Evolutionary conservation across 1,140 invertebrate genomes (phyloP), one percentile per base, ranked within the genome.

Genomic region (Phthorimaea operculella): DNA sequence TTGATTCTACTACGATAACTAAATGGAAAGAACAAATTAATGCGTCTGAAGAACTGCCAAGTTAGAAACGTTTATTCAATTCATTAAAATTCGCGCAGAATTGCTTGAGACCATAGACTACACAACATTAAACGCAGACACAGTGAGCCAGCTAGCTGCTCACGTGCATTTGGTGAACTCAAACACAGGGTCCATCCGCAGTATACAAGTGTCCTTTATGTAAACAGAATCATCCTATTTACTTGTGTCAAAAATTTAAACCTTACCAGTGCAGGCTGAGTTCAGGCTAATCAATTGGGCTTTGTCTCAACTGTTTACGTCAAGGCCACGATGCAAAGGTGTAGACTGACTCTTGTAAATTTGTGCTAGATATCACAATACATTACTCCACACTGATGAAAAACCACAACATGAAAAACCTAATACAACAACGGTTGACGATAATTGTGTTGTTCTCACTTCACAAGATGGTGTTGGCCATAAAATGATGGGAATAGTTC

Each of bases 261-360:
- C 6, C 0, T 18, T 58, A 42, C 10, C 51, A 34, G n/a, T 58
- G 1, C 28, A 53, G 33, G 16, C n/a, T 3, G 16, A 44, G 15
- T 36, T 48, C 5, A 28, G 15, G 21, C 1, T 47, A 52, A 33
- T 15, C 36, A 33, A 28, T 51, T 21, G 51, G 51, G 16, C 33
- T 57, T 18, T 45, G 55, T 15, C 15, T 36, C 4, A 58, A 53
- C 39, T 58, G 56, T 42, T 48, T 58, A 34, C 51, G 51, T 39
- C 14, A 10, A 16, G 56, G 55, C 14, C 55, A 57, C 28, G 21
- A 21, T 12, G 50, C 48, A 47, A 42, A 52, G 8, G n/a, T 58
- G 56, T 48, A 58, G n/a, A 15, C 9, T 48, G 9, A 16, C 36
- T 14, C 18, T 51, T 58, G 51, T 15, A 9, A 16, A 11, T 33